Evolutionary conservation across 1,140 invertebrate genomes (phyloP).

Genomic region (Procambarus virginalis): DNA sequence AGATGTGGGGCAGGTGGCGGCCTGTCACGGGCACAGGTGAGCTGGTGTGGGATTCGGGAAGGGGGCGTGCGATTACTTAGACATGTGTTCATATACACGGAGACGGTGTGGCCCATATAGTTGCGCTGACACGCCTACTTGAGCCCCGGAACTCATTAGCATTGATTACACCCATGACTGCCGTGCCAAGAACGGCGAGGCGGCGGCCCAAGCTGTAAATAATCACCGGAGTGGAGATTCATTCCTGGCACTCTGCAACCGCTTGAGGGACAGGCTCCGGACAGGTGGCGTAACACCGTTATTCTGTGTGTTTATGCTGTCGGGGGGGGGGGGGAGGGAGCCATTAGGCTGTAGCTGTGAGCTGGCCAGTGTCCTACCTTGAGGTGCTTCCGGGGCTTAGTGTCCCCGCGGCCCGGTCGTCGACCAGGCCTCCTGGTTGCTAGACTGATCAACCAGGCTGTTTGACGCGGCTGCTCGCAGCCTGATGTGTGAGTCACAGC

Average conservation of each 20-base stretch:
- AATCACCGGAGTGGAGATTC: conserved; percentile 2
- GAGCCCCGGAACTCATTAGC: not conserved
- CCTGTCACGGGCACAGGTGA: not conserved
- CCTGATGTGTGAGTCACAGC: no score
- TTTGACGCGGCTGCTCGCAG: no score
- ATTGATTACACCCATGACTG: conserved; percentile 3
- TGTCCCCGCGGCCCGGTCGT: no score
- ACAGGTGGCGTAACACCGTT: no score
- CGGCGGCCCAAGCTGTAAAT: not conserved
- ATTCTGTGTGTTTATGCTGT: no score
- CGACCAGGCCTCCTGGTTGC: no score
- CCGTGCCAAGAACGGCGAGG: not conserved
- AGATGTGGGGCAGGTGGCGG: no score
- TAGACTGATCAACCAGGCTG: no score
- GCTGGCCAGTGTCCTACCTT: no score
- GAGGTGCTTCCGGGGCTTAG: no score
- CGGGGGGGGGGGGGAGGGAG: no score
- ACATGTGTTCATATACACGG: not conserved
- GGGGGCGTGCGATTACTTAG: not conserved
- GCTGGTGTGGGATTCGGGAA: not conserved
- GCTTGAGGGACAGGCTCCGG: not conserved
- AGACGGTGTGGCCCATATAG: not conserved
- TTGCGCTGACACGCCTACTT: not conserved
- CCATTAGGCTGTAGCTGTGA: no score
- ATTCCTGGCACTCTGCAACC: not conserved